phyloP scores from a whole-genome alignment of 92 coral and sea anemone species.

The Pocillopora grandis region DNA sequence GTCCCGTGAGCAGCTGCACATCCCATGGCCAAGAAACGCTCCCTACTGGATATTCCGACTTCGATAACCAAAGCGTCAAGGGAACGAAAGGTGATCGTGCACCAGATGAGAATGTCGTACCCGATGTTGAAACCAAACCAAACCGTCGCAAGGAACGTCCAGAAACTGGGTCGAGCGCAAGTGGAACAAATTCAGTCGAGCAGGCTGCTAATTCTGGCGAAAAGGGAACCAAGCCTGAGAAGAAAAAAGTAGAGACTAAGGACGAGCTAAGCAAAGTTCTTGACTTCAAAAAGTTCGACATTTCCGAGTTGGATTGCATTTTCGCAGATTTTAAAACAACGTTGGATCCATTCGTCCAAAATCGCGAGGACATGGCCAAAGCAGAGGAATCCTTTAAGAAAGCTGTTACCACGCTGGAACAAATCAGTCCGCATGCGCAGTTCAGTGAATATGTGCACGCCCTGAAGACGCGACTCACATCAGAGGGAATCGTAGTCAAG shows the following conservation, averaged over 20 bases:
- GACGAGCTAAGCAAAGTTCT: conserved; percentile 20
- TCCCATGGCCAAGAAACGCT: neutral
- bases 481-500: conserved; percentile 73
- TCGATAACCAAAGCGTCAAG: too few species aligned
- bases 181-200: too few species aligned
- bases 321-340: conserved; percentile 59
- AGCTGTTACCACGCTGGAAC: conserved; percentile 60
- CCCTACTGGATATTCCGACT: neutral
- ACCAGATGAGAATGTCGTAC: neutral
- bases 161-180: neutral
- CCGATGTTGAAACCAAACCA: neutral
- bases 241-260: neutral
- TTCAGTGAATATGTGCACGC: conserved; percentile 67
- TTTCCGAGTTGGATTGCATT: conserved; percentile 68
- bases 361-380: conserved; percentile 68
- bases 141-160: neutral
- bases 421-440: conserved; percentile 60
- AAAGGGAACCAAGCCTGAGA: neutral
- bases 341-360: conserved; percentile 69
- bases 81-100: too few species aligned
- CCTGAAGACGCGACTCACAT: conserved; percentile 62
- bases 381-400: conserved; percentile 70
- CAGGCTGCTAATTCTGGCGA: neutral
- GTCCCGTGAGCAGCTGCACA: neutral
- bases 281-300: conserved; percentile 57